Evolutionary conservation across 2,888 invertebrate species (phyloP).

Genomic region (Orchesella flavescens): DNA sequence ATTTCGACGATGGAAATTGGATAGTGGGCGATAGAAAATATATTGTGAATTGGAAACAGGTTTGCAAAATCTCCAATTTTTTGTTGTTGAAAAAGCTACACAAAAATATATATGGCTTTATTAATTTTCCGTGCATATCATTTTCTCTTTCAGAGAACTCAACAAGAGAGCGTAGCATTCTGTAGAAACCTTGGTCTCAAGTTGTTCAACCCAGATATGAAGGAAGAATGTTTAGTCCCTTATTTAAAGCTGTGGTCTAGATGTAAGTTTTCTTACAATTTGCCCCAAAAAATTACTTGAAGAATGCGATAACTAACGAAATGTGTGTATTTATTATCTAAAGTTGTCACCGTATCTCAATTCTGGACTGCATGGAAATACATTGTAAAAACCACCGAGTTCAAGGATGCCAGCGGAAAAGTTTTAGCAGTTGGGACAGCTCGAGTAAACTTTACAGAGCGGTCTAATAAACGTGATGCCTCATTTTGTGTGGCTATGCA

Average conservation of each 20-base stretch:
- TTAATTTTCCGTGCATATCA: background rate
- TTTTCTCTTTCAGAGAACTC: background rate
- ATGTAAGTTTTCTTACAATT: background rate
- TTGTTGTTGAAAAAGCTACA: background rate
- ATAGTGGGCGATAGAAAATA: constrained; percentile 4
- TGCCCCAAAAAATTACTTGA: no score
- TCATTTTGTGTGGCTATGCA: constrained; percentile 31
- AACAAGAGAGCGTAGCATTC: background rate
- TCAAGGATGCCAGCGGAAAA: background rate
- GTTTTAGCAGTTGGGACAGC: background rate
- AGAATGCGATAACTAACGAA: no score
- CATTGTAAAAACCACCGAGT: background rate
- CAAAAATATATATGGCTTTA: background rate
- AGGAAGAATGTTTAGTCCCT: background rate
- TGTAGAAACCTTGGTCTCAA: constrained; percentile 21
- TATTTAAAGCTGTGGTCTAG: constrained; percentile 46
- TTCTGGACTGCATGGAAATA: constrained; percentile 29
- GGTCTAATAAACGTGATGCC: constrained; percentile 8
- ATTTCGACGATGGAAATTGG: constrained; percentile 24
- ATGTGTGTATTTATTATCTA: background rate
- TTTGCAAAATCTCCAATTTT: background rate
- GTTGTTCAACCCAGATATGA: background rate
- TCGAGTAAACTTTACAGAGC: background rate
- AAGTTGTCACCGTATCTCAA: constrained; percentile 38
- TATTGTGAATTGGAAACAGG: constrained; percentile 20